A percentile compares a stretch with the other conserved stretches of the same genome.
Conservation (phyloP, 1,140 invertebrate species). For the Tetramorium alpestre region DNA sequence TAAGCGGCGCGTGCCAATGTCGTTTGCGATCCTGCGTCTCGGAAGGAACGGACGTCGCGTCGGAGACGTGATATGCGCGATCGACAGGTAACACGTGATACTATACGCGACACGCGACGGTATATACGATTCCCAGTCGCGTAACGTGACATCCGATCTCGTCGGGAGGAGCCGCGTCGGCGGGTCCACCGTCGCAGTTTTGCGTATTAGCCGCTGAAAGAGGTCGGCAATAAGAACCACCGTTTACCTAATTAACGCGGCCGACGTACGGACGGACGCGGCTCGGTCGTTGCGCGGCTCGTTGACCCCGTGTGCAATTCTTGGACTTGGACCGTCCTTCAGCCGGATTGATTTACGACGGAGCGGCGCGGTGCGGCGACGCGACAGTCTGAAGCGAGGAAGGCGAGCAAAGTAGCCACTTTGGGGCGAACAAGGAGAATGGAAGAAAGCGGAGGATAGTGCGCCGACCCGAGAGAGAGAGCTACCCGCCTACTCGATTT, state of each 20-base stretch:
- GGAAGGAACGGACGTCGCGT: neutral
- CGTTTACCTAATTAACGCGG: slow-evolving; percentile 74
- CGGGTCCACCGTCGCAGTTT: slow-evolving; percentile 16
- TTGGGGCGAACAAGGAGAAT: neutral
- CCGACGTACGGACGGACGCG: slow-evolving; percentile 18
- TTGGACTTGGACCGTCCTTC: slow-evolving; percentile 66
- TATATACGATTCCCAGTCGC: neutral
- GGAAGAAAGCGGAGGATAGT: slow-evolving; percentile 10
- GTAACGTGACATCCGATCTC: neutral
- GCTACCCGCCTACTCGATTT: neutral
- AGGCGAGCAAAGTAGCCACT: neutral
- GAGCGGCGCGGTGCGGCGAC: neutral
- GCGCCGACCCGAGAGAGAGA: neutral
- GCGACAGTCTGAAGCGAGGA: neutral
- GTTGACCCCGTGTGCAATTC: slow-evolving; percentile 70
- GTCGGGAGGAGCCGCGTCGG: neutral
- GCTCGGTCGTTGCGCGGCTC: slow-evolving; percentile 57
- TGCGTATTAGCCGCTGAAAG: slow-evolving; percentile 66
- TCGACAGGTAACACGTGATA: slow-evolving; percentile 18
- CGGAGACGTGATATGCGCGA: slow-evolving; percentile 21
- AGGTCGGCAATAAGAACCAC: slow-evolving; percentile 71
- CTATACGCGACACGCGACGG: neutral
- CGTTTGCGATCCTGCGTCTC: slow-evolving; percentile 19
- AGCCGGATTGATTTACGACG: slow-evolving; percentile 61
- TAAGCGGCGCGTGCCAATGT: slow-evolving; percentile 45